Conservation (phyloP, 2,888 invertebrate species). For the Phania funesta region DNA sequence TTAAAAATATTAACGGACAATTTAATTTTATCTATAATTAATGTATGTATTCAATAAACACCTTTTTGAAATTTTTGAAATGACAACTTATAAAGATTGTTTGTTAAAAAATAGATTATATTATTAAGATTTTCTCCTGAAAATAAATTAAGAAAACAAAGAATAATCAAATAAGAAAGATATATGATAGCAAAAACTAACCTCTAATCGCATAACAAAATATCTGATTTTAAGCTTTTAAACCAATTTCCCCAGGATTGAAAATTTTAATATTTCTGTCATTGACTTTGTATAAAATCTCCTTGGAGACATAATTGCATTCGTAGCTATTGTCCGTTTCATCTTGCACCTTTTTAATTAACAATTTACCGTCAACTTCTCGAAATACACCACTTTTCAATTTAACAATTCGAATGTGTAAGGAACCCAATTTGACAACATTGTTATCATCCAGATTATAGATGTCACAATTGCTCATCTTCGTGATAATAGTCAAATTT, state of each 20-base stretch:
- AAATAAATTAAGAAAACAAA: not conserved
- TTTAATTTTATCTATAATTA: not conserved
- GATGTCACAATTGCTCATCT: conserved; percentile 83
- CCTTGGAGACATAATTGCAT: conserved; percentile 74
- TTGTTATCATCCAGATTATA: conserved; percentile 83
- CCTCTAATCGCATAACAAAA: not conserved
- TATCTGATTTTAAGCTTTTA: conserved; percentile 69
- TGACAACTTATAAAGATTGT: conserved; percentile 1
- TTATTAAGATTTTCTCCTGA: conserved; percentile 13
- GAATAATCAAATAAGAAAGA: not conserved
- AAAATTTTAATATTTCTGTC: conserved; percentile 88
- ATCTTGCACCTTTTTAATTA: conserved; percentile 72
- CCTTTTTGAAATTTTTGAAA: conserved; percentile 24
- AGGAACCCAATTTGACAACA: conserved; percentile 84
- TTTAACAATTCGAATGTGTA: conserved; percentile 84
- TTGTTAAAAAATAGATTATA: not conserved
- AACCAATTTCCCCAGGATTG: conserved; percentile 84
- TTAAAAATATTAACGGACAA: conserved; percentile 28
- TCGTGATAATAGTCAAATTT: conserved; percentile 82
- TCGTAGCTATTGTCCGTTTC: conserved; percentile 69
- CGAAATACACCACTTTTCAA: conserved; percentile 87
- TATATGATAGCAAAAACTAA: not conserved
- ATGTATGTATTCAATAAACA: conserved; percentile 11
- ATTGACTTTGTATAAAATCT: conserved; percentile 84
- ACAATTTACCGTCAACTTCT: conserved; percentile 87